Percentiles rank a stretch among this genome's conserved stretches.
Conservation (phyloP, 2,888 invertebrate genomes). For the Tenthredo scrophulariae region DNA sequence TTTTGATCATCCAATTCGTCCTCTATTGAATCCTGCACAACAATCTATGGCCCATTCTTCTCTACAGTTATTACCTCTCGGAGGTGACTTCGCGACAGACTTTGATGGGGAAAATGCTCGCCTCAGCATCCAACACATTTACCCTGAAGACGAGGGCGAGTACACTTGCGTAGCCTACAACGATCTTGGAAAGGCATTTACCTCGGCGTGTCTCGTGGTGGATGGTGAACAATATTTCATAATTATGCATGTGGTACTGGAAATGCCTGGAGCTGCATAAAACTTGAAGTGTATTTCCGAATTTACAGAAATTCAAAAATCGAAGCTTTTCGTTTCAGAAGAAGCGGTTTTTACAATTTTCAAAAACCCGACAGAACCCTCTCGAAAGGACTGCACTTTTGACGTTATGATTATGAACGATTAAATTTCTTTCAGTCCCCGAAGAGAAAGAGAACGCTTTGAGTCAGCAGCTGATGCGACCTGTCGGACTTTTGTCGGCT, state of each 20-base stretch:
- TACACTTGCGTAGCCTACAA: conserved; percentile 93
- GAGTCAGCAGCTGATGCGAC: conserved; percentile 85
- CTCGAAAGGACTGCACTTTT: background rate
- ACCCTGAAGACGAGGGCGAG: conserved; percentile 94
- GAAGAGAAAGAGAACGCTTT: conserved; percentile 90
- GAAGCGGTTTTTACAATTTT: background rate
- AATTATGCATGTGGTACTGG: background rate
- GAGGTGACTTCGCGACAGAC: conserved; percentile 84
- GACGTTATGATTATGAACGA: background rate
- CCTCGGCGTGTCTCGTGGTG: conserved; percentile 91
- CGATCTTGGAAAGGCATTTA: conserved; percentile 89
- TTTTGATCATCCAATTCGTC: background rate
- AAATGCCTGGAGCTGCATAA: background rate
- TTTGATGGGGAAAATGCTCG: conserved; percentile 87
- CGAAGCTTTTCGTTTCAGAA: conserved; percentile 1
- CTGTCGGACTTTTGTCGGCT: conserved; percentile 84
- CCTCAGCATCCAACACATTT: conserved; percentile 87
- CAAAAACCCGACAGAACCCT: background rate
- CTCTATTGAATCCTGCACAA: background rate
- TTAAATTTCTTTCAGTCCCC: conserved; percentile 81
- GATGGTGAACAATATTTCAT: conserved; percentile 82
- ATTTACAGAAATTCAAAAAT: background rate
- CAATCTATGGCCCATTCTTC: conserved; percentile 50
- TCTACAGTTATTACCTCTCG: conserved; percentile 83
- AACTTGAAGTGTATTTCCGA: background rate